phyloP scores from a whole-genome alignment of 2,888 invertebrate species.

The Coenonympha arcania region DNA sequence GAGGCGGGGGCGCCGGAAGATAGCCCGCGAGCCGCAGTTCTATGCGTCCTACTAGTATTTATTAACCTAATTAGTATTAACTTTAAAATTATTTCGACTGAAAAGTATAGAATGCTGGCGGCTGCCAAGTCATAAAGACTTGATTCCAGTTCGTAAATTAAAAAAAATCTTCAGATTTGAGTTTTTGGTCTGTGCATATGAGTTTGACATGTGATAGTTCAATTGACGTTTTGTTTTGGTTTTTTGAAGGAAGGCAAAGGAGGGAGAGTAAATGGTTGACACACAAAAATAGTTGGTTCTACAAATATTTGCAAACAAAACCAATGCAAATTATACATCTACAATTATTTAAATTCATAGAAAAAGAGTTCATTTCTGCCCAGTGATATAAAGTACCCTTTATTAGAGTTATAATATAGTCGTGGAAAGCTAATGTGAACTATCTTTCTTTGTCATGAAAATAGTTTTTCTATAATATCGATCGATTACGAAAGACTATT shows the following conservation, averaged over 20 bases:
- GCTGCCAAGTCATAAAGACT: too few species aligned
- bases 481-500: slow-evolving; percentile 70
- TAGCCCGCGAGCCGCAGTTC: too few species aligned
- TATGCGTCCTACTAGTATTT: too few species aligned
- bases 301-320: slow-evolving; percentile 51
- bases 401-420: slow-evolving; percentile 13
- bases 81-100: too few species aligned
- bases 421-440: slow-evolving; percentile 16
- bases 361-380: slow-evolving; percentile 31
- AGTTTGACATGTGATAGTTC: not conserved
- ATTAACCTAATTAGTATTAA: too few species aligned
- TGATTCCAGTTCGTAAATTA: too few species aligned
- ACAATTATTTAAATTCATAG: slow-evolving; percentile 38
- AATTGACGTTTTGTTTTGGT: slow-evolving; percentile 47
- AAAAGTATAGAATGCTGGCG: too few species aligned
- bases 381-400: slow-evolving; percentile 28
- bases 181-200: too few species aligned
- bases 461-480: slow-evolving; percentile 64
- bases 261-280: slow-evolving; percentile 58
- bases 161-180: too few species aligned
- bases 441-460: slow-evolving; percentile 64
- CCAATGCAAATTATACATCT: slow-evolving; percentile 37
- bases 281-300: slow-evolving; percentile 52
- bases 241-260: too few species aligned
- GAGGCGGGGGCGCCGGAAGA: too few species aligned